Percentiles rank a stretch among this genome's conserved stretches.
Conservation (phyloP, 1,140 invertebrate species). For the Microplitis mediator region DNA sequence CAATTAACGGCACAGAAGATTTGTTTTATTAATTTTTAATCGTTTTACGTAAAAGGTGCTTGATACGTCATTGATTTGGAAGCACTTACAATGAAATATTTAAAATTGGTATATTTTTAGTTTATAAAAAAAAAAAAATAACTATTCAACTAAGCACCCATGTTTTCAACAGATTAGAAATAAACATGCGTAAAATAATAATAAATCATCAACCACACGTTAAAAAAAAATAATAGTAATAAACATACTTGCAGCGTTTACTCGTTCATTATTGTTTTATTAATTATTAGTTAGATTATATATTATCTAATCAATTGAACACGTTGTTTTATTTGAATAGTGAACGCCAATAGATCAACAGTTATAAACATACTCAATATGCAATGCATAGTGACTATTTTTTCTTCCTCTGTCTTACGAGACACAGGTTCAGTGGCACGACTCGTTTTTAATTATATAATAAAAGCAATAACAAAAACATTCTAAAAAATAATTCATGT, state of each 20-base stretch:
- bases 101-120: background rate
- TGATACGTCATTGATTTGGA: background rate
- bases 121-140: background rate
- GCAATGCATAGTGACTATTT: no score
- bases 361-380: background rate
- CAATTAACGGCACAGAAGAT: background rate
- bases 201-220: background rate
- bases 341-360: background rate
- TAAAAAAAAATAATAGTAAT: background rate
- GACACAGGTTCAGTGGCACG: no score
- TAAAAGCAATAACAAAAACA: no score
- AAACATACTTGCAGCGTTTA: background rate
- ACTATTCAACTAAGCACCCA: background rate
- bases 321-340: background rate
- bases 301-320: background rate
- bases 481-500: no score
- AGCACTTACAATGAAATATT: background rate
- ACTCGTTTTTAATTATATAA: no score
- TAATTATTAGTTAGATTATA: no score
- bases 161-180: background rate
- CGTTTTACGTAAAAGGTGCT: background rate
- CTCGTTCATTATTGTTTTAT: background rate
- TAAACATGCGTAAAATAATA: background rate
- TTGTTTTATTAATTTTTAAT: background rate
- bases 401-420: no score